Percentiles rank a stretch among this genome's conserved stretches.
Evolutionary conservation across 1,140 invertebrate genomes (phyloP).

Genomic region (Hormaphis cornu): DNA sequence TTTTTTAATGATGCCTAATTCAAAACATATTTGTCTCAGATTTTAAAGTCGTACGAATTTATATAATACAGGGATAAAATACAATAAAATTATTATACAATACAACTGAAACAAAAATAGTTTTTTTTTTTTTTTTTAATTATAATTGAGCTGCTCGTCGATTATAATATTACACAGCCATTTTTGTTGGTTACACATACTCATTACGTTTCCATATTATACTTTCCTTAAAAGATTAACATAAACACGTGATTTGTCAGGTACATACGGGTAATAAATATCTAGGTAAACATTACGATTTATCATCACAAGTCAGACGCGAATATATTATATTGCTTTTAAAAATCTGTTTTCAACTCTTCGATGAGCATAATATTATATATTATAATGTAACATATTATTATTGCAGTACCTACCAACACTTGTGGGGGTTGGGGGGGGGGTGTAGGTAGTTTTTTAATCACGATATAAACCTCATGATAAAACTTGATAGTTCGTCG

Average conservation of each 20-base stretch:
- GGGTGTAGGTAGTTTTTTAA: neutral
- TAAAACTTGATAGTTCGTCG: neutral
- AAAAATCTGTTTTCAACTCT: neutral
- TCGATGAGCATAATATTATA: neutral
- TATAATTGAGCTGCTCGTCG: conserved; percentile 15
- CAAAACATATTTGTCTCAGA: too few species aligned
- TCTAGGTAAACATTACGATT: neutral
- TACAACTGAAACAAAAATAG: too few species aligned
- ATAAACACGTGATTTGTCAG: conserved; percentile 1
- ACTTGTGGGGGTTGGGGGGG: too few species aligned
- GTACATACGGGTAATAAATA: conserved; percentile 8
- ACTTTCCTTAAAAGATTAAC: neutral
- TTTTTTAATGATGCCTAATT: too few species aligned
- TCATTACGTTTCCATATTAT: neutral
- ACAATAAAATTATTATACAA: too few species aligned
- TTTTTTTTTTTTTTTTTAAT: too few species aligned
- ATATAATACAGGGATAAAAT: too few species aligned
- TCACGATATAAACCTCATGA: neutral
- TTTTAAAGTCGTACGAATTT: too few species aligned
- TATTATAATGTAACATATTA: too few species aligned
- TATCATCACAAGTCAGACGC: neutral
- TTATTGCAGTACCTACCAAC: too few species aligned
- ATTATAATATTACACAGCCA: conserved; percentile 11
- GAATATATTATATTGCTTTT: neutral
- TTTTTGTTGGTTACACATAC: neutral